Conservation (phyloP, 2,797 vertebrate species). For the Chromobotia macracanthus region DNA sequence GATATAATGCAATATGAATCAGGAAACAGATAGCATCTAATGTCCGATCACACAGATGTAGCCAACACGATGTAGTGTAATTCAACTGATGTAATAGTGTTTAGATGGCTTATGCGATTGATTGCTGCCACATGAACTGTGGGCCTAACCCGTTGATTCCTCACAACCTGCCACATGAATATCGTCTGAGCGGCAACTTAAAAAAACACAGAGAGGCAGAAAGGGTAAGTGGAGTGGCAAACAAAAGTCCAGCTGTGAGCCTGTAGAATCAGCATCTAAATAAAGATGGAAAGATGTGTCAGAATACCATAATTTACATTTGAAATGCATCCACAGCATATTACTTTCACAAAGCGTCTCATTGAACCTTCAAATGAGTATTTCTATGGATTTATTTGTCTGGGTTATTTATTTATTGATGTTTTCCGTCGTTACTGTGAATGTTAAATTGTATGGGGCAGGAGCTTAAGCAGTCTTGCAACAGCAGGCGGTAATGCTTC, state of each 20-base stretch:
- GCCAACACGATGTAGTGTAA: conserved; percentile 55
- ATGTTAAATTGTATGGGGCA: conserved; percentile 61
- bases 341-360: conserved; percentile 64
- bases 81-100: conserved; percentile 61
- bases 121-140: conserved; percentile 54
- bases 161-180: conserved; percentile 58
- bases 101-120: conserved; percentile 57
- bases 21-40: conserved; percentile 50
- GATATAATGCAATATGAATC: conserved; percentile 50
- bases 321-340: conserved; percentile 65
- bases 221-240: conserved; percentile 57
- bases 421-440: conserved; percentile 59
- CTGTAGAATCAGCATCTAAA: conserved; percentile 60
- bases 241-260: conserved; percentile 69
- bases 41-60: conserved; percentile 40
- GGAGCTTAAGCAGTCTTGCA: conserved; percentile 61
- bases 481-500: conserved; percentile 64
- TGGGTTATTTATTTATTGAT: conserved; percentile 66
- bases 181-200: conserved; percentile 56
- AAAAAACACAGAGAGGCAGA: conserved; percentile 53
- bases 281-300: conserved; percentile 64
- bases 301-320: conserved; percentile 66
- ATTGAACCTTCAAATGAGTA: conserved; percentile 64
- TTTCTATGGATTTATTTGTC: conserved; percentile 66
- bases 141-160: conserved; percentile 49